Evolutionary conservation across 2,113 vertebrate genomes (phyloP).

Genomic region (Mustela lutreola): DNA sequence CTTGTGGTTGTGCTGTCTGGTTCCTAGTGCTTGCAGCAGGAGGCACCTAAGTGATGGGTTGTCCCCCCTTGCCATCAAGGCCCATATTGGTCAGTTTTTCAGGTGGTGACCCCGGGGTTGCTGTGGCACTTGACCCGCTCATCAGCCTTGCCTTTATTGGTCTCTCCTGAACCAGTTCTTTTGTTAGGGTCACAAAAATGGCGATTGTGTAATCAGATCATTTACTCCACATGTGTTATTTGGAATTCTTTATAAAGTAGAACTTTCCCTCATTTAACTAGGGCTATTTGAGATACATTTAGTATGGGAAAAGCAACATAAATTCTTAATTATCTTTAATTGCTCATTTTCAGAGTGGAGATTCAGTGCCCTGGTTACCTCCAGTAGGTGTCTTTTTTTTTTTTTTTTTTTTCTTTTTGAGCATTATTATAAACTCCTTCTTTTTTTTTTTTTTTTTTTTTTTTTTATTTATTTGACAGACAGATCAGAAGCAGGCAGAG

Average conservation of each 20-base stretch:
- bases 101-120: not conserved
- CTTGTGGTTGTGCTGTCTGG: not conserved
- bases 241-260: not conserved
- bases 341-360: constrained; percentile 31
- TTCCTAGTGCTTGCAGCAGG: not conserved
- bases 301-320: not conserved
- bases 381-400: not conserved
- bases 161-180: not conserved
- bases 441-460: not conserved
- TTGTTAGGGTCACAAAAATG: not conserved
- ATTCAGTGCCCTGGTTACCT: not conserved
- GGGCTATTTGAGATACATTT: not conserved
- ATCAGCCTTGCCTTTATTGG: not conserved
- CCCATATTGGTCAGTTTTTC: not conserved
- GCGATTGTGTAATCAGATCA: not conserved
- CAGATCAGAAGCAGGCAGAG: too few relatives aligned
- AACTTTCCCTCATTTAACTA: not conserved
- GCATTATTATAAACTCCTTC: not conserved
- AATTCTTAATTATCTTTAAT: constrained; percentile 31
- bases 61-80: not conserved
- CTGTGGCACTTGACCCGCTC: not conserved
- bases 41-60: rapidly evolving
- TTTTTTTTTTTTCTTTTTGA: not conserved
- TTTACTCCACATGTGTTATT: not conserved
- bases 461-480: not conserved